Conservation (phyloP, 2,113 vertebrate species). For the Eurystomus gularis region DNA sequence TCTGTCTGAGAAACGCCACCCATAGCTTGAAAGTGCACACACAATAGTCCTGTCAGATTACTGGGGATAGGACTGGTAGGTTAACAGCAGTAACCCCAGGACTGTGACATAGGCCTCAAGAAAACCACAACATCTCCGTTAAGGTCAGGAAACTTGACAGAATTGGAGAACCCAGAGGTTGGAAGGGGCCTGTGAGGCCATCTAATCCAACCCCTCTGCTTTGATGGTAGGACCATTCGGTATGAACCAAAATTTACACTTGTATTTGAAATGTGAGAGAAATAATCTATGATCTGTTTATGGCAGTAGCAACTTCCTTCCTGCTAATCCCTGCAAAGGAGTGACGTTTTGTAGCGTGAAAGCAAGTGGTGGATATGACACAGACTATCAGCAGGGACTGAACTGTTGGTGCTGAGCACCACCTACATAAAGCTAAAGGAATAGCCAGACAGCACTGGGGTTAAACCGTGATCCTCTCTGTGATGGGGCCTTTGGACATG, state of each 20-base stretch:
- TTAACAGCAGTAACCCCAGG: neutral
- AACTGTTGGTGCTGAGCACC: neutral
- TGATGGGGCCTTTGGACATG: neutral
- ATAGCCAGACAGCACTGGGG: neutral
- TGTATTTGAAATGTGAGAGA: neutral
- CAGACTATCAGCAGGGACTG: neutral
- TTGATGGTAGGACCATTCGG: accelerated
- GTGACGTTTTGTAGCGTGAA: neutral
- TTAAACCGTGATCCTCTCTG: neutral
- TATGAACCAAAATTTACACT: neutral
- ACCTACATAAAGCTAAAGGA: neutral
- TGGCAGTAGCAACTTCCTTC: neutral
- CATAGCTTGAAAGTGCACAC: neutral
- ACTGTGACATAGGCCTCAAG: neutral
- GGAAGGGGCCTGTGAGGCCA: neutral
- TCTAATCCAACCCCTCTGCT: neutral
- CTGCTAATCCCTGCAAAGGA: neutral
- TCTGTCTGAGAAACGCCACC: neutral
- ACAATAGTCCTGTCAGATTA: neutral
- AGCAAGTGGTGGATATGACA: neutral
- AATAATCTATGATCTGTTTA: neutral
- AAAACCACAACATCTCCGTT: neutral
- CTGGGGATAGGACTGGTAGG: neutral
- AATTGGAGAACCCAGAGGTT: neutral
- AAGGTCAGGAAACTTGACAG: neutral